Evolutionary conservation across 2,797 vertebrate species (phyloP).

Genomic region (Peromyscus attwateri): DNA sequence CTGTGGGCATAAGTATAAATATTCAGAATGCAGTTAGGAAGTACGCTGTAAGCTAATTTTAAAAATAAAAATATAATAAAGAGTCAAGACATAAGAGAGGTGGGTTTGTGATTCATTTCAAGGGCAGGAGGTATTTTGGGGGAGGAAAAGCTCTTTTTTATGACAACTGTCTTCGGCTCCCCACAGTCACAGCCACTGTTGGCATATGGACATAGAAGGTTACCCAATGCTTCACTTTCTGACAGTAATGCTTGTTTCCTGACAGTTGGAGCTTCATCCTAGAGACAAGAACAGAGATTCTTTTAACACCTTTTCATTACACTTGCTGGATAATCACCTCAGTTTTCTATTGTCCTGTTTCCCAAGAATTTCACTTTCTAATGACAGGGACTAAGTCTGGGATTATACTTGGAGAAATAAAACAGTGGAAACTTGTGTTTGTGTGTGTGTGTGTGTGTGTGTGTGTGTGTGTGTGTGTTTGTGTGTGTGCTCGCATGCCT

Average conservation of each 20-base stretch:
- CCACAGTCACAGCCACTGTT: background rate
- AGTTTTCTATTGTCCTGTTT: conserved; percentile 36
- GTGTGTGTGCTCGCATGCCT: background rate
- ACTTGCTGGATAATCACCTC: background rate
- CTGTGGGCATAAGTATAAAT: background rate
- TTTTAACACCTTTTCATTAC: background rate
- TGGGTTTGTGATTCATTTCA: conserved; percentile 10
- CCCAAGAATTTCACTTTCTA: conserved; percentile 46
- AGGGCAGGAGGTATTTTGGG: background rate
- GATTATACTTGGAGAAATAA: conserved; percentile 7
- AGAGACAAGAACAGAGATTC: conserved; percentile 16
- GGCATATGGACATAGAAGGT: background rate
- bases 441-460: background rate
- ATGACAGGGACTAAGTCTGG: background rate
- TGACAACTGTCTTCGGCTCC: background rate
- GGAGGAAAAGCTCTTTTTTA: background rate
- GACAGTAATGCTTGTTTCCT: conserved; percentile 34
- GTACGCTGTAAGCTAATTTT: background rate
- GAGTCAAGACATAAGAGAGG: background rate
- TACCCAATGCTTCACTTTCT: conserved; percentile 38
- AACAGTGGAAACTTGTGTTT: background rate
- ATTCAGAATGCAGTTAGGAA: background rate
- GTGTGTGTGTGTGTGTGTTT: background rate
- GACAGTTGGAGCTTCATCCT: conserved; percentile 9
- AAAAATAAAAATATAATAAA: background rate